Base-by-base conservation (phyloP, 2,113 vertebrate genomes). In the Lontra canadensis region DNA sequence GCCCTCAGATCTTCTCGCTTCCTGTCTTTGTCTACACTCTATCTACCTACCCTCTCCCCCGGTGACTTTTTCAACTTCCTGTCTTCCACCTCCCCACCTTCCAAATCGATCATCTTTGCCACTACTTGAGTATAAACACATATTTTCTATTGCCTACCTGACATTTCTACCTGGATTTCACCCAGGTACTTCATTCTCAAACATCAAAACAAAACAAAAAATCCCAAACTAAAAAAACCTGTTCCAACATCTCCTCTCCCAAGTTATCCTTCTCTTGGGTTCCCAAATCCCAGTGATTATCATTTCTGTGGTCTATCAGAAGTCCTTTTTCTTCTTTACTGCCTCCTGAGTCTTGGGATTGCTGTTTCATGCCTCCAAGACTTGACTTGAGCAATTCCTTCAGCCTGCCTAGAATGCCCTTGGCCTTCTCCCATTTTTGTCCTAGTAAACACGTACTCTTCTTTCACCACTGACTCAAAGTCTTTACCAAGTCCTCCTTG, bases 121-220 rank as follows among this genome's bases (percentile, higher is more conserved):
- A 73, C 59, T 36, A 78, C 44, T 49, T 81, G 31, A 67, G 21
- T 57, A 42, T 91, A 95, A 49, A 71, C 10, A 79, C 65, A 59
- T 14, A 67, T 76, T 76, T 57, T 94, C 84, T 91, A 87, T 21
- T 84, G 55, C 9, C 69, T 39, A 79, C 69, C 59, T 88, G 44
- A 57, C 34, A 93, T 90, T 86, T 92, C 61, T 42, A 95, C 23
- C 63, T 92, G 69, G 55, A 94, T 83, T 84, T 80, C 49, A 95
- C 42, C 90, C 7, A 76, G 55, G 17, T 1, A 74, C 18, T 78
- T 95, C 39, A 83, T 83, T 96, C 63, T 94, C 42, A 74, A 6
- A 21, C 85, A 69, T 96, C 76, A 94, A 88, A 95, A 57, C 65
- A 81, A 55, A 36, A 88, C 39, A 76, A 95, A 26, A 76, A 83